Percentiles rank a stretch among this genome's conserved stretches.
Evolutionary conservation across 1,140 invertebrate species (phyloP).

Genomic region (Drosophila willistoni): DNA sequence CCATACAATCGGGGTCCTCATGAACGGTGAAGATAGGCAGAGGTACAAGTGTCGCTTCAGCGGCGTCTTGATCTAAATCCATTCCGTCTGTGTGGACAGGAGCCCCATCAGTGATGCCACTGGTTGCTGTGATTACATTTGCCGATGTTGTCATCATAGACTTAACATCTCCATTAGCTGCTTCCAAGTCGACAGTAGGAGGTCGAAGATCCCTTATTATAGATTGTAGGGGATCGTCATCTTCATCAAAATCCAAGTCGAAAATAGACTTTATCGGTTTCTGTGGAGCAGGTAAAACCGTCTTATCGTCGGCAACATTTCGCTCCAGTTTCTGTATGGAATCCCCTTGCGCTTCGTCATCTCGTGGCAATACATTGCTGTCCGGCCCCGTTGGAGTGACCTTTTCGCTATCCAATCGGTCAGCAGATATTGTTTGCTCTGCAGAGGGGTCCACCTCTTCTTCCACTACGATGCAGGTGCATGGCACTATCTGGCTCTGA

Average conservation of each 20-base stretch:
- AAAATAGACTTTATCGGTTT: constrained; percentile 73
- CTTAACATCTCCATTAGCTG: constrained; percentile 1
- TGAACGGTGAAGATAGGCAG: constrained; percentile 44
- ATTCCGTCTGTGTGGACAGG: not conserved
- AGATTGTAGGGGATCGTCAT: constrained; percentile 67
- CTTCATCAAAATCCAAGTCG: constrained; percentile 76
- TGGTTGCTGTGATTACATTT: not conserved
- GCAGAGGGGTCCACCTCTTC: constrained; percentile 10
- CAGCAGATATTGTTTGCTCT: constrained; percentile 3
- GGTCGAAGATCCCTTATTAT: constrained; percentile 53
- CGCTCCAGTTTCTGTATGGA: not conserved
- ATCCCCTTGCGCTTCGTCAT: constrained; percentile 4
- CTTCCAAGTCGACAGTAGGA: constrained; percentile 8
- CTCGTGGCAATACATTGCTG: not conserved
- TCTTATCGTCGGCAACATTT: constrained; percentile 12
- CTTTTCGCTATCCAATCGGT: constrained; percentile 3
- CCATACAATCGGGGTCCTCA: constrained; percentile 79
- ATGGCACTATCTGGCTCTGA: constrained; percentile 59
- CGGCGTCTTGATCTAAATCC: constrained; percentile 16
- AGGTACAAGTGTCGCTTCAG: constrained; percentile 1
- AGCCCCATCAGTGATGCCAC: not conserved
- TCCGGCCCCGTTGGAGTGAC: not conserved
- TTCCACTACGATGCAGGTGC: constrained; percentile 68
- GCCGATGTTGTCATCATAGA: not conserved
- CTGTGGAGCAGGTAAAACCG: not conserved